phyloP scores from a whole-genome alignment of 2,113 vertebrate species.

The Excalfactoria chinensis region DNA sequence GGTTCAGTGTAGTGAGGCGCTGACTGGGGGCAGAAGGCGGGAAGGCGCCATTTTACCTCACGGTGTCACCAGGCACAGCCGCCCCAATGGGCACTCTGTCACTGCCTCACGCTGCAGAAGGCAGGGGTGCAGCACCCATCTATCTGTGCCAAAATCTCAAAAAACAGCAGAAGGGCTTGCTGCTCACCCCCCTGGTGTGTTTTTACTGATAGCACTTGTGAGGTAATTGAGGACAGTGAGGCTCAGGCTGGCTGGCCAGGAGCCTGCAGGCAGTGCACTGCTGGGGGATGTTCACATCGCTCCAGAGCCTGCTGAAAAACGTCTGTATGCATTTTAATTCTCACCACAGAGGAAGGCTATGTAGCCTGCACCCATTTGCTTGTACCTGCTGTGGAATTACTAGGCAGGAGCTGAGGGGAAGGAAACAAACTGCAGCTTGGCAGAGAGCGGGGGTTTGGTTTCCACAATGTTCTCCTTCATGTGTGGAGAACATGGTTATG shows the following conservation, averaged over 20 bases:
- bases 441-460: background rate
- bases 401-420: fast-evolving
- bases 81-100: background rate
- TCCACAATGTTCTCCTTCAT: fast-evolving
- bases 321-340: background rate
- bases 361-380: background rate
- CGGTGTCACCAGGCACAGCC: background rate
- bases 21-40: background rate
- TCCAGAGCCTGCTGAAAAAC: background rate
- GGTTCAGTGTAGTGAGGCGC: background rate
- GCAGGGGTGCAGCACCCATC: background rate
- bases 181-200: fast-evolving
- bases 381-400: fast-evolving
- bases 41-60: background rate
- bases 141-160: fast-evolving
- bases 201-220: background rate
- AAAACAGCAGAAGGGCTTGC: fast-evolving
- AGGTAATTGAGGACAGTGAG: background rate
- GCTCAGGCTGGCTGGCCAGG: fast-evolving
- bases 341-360: fast-evolving
- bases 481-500: fast-evolving
- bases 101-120: fast-evolving
- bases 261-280: fast-evolving
- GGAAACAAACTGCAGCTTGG: fast-evolving
- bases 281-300: fast-evolving